phyloP scores from a whole-genome alignment of 2,797 vertebrate species.

The Spinus pinus region DNA sequence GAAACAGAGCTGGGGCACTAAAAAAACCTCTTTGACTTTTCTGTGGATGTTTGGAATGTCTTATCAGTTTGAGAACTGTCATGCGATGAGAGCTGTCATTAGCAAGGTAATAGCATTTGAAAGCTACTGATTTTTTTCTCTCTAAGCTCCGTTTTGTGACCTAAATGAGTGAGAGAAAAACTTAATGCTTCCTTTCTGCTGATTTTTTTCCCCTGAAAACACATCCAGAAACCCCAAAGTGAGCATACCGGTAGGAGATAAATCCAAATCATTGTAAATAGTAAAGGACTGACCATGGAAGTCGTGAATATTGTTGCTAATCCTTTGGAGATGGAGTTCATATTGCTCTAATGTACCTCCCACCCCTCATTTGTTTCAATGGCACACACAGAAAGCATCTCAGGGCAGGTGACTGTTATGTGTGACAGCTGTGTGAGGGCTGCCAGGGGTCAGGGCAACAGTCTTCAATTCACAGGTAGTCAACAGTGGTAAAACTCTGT shows the following conservation, averaged over 20 bases:
- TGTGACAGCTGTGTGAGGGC: conserved; percentile 11
- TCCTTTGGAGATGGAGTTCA: conserved; percentile 15
- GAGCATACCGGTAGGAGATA: background rate
- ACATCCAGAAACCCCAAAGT: conserved; percentile 27
- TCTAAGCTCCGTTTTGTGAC: conserved; percentile 67
- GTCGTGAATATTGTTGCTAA: conserved; percentile 23
- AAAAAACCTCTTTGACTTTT: conserved; percentile 72
- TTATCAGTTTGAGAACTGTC: conserved; percentile 78
- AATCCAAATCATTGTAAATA: background rate
- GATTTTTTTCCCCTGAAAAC: conserved; percentile 54
- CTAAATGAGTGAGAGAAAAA: conserved; percentile 66
- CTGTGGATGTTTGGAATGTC: conserved; percentile 65
- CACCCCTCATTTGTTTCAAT: conserved; percentile 58
- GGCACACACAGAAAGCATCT: conserved; percentile 24
- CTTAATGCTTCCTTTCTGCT: conserved; percentile 30
- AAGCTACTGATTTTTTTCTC: conserved; percentile 74
- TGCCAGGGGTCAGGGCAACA: conserved; percentile 4
- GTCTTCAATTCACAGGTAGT: conserved; percentile 2
- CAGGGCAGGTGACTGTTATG: conserved; percentile 45
- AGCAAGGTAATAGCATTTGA: conserved; percentile 78
- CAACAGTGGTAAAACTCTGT: background rate
- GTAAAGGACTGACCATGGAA: background rate
- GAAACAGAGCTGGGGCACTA: conserved; percentile 67
- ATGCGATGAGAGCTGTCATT: conserved; percentile 72
- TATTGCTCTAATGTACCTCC: conserved; percentile 53